These are phyloP conservation scores for Penaeus vannamei DNA, from an alignment of 1,140 invertebrate species.

Conservation along the genomic window DNA sequence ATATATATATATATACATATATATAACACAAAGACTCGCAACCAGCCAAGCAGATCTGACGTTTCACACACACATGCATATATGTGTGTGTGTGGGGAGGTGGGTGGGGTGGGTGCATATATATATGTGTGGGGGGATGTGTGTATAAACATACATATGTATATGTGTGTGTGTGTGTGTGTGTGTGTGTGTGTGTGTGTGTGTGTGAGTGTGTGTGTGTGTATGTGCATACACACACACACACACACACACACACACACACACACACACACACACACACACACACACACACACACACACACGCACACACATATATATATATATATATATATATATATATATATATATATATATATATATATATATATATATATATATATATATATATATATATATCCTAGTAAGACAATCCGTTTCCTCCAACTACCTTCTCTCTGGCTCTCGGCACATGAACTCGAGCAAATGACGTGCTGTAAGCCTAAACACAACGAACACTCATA, in stretches of 20 bases:
- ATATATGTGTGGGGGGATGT: not conserved
- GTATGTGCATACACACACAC: not conserved
- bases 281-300: not conserved
- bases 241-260: no score
- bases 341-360: conserved; percentile 24
- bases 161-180: not conserved
- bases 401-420: no score
- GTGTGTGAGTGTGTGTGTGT: not conserved
- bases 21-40: not conserved
- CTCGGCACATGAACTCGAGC: no score
- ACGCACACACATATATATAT: not conserved
- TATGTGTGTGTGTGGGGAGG: not conserved
- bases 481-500: no score
- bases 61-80: no score
- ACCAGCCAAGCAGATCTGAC: not conserved
- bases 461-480: no score
- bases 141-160: not conserved
- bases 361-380: not conserved
- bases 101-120: not conserved
- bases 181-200: not conserved
- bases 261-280: not conserved
- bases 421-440: no score
- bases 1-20: no score
- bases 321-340: conserved; percentile 6
- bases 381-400: no score